These are phyloP conservation scores for Aphelocoma californica DNA, from an alignment of 2,797 vertebrate species.

Conservation along the genomic window DNA sequence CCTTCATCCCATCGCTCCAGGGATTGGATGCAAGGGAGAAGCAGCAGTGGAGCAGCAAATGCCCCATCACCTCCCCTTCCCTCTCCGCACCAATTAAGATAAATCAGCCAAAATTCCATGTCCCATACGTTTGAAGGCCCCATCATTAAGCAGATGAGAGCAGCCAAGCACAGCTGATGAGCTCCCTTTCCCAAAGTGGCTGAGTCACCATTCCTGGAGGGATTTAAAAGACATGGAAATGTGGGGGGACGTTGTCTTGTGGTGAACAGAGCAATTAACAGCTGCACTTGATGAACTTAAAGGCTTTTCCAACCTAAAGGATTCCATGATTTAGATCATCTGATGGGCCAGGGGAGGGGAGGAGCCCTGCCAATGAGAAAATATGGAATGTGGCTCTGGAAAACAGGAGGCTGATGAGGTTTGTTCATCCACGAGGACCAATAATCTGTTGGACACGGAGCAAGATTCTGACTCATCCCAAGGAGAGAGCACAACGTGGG, in stretches of 20 bases:
- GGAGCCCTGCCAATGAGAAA: rapidly evolving
- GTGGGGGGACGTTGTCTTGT: not conserved
- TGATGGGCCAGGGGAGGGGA: not conserved
- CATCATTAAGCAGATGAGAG: not conserved
- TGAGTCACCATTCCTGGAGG: not conserved
- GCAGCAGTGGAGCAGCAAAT: not conserved
- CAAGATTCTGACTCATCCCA: not conserved
- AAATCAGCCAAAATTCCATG: not conserved
- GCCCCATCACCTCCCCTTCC: not conserved
- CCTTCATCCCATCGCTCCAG: not conserved
- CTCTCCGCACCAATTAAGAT: not conserved
- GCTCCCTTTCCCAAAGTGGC: not conserved
- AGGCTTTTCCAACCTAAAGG: not conserved
- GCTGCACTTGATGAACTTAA: not conserved
- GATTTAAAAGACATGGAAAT: not conserved
- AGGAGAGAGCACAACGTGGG: rapidly evolving
- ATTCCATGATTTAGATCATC: not conserved
- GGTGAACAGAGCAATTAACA: not conserved
- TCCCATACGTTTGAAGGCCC: not conserved
- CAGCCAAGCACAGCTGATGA: not conserved
- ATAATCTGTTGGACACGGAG: not conserved
- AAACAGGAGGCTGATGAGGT: not conserved
- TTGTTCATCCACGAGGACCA: not conserved
- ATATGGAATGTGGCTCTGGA: not conserved
- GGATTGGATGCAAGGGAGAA: not conserved